Base-by-base conservation (phyloP, 2,888 invertebrate species). In the Dasysyrphus albostriatus region DNA sequence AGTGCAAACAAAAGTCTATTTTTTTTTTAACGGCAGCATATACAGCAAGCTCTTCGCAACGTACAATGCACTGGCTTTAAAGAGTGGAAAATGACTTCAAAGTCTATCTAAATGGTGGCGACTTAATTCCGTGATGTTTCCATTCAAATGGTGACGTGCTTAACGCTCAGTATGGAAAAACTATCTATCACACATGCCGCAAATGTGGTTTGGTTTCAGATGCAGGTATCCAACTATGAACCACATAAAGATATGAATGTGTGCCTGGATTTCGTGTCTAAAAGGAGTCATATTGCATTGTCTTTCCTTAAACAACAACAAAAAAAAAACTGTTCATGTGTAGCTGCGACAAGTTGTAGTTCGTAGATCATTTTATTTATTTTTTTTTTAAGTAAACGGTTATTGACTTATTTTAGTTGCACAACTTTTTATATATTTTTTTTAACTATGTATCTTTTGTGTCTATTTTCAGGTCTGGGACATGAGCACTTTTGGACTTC, bases 401-500 rank as follows among this genome's bases (percentile, higher is more conserved):
- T 70, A 83, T 80, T 83, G 75, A 58, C 80, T 75, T 56, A 24
- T 32, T 56, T 16, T 42, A 42, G 39, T 42, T 61, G 61, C 24
- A 61, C n/a, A 61, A 61, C 61, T 42, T 58, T 42, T 65, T 6
- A 3, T 10, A 5, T 69, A 29, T 51, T 7, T 32, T 54, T 47
- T 19, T 44, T n/a, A 63, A 32, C 2, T 54, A n/a, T 61, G n/a
- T 61, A 24, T 44, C 10, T 39, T 16, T 34, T 74, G 16, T 37
- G 37, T 37, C 34, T 76, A n/a, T 51, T 37, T 88, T 94, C 93
- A 97, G 97, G 98, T 72, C 95, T 97, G 89, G 97, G 97, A 16
- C 95, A 97, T 90, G 98, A 98, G 91, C 98, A 98, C 91, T 98
- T 98, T 93, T 98, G 98, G 98, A 97, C 97, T 81, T 97, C 97